phyloP scores from a whole-genome alignment of 2,113 vertebrate genomes.

The Labeo rohita region DNA sequence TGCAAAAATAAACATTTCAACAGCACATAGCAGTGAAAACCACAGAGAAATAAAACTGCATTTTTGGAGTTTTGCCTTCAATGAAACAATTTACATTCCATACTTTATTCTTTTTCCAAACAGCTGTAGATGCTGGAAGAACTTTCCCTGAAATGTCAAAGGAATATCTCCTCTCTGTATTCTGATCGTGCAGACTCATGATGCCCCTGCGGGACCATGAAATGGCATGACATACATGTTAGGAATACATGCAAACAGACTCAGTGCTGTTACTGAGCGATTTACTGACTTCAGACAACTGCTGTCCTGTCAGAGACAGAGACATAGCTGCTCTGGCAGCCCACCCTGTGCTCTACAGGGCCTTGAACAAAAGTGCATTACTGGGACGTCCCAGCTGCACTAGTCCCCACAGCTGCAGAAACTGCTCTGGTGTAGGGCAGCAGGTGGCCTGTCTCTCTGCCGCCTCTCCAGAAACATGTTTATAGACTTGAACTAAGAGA shows the following conservation, averaged over 20 bases:
- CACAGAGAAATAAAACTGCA: slow-evolving; percentile 24
- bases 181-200: background rate
- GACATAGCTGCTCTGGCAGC: slow-evolving; percentile 55
- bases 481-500: slow-evolving; percentile 58
- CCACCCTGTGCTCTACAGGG: slow-evolving; percentile 47
- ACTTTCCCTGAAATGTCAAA: background rate
- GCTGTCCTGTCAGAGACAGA: slow-evolving; percentile 63
- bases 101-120: slow-evolving; percentile 27
- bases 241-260: slow-evolving; percentile 33
- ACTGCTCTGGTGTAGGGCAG: slow-evolving; percentile 29
- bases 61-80: slow-evolving; percentile 15
- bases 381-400: slow-evolving; percentile 67
- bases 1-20: slow-evolving; percentile 28
- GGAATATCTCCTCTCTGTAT: background rate
- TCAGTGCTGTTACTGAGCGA: slow-evolving; percentile 40
- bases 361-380: slow-evolving; percentile 67
- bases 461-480: slow-evolving; percentile 48
- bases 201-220: background rate
- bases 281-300: slow-evolving; percentile 66
- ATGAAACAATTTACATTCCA: slow-evolving; percentile 32
- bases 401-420: slow-evolving; percentile 65
- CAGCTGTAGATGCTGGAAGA: background rate
- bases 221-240: slow-evolving; percentile 21
- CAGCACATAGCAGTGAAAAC: slow-evolving; percentile 28
- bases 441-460: slow-evolving; percentile 64